Conservation (phyloP, 92 coral and sea anemone genomes). For the Porites cylindrica region DNA sequence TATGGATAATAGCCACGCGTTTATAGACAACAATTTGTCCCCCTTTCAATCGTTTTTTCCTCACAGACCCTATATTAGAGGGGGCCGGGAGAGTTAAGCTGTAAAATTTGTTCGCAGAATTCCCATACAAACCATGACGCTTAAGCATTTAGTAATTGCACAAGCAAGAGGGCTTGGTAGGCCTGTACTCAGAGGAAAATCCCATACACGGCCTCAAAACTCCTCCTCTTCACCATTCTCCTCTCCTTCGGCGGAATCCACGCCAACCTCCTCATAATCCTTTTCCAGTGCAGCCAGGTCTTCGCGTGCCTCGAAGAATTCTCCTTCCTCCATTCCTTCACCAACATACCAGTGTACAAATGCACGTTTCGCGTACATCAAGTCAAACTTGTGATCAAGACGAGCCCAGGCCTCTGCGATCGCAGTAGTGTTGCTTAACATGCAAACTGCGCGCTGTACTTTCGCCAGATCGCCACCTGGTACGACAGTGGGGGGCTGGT, state of each 20-base stretch:
- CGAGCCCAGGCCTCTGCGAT: constrained; percentile 84
- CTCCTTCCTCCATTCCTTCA: constrained; percentile 90
- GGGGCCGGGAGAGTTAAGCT: not conserved
- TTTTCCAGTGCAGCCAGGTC: constrained; percentile 83
- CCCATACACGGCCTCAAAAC: constrained; percentile 11
- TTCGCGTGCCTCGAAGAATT: constrained; percentile 84
- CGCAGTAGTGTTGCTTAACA: constrained; percentile 82
- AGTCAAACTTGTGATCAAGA: constrained; percentile 73
- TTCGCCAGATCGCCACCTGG: constrained; percentile 83
- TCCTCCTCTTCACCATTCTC: constrained; percentile 60
- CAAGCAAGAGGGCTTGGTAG: too few species aligned
- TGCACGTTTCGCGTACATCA: constrained; percentile 75
- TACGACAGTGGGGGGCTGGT: constrained; percentile 78
- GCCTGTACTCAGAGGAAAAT: not conserved
- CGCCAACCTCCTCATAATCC: constrained; percentile 83
- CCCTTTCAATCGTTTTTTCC: too few species aligned
- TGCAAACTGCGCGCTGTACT: constrained; percentile 79
- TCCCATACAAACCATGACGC: not conserved
- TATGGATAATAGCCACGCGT: too few species aligned
- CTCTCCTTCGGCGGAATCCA: constrained; percentile 63
- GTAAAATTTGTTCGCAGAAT: not conserved
- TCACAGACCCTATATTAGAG: too few species aligned
- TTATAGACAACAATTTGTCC: too few species aligned
- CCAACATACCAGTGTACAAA: constrained; percentile 84
- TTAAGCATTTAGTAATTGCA: not conserved